Percentiles rank a stretch among this genome's conserved stretches.
phyloP scores from a whole-genome alignment of 2,888 invertebrate species.

The Apomyelois bistriatella region DNA sequence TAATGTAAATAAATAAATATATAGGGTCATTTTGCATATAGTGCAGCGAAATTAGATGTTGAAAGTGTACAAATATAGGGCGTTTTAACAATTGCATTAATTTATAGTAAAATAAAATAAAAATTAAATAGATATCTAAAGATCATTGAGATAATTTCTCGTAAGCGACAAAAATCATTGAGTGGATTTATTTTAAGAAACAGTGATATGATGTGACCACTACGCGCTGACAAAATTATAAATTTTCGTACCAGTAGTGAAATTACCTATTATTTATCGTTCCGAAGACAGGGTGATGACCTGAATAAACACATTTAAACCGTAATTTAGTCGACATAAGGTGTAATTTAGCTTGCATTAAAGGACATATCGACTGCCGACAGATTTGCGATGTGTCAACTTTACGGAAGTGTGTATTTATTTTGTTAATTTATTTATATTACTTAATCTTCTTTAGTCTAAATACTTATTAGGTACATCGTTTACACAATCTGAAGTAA shows the following conservation, averaged over 20 bases:
- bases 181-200: too few relatives aligned
- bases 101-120: too few relatives aligned
- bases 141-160: too few relatives aligned
- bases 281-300: conserved; percentile 14
- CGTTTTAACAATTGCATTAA: too few relatives aligned
- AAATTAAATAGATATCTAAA: too few relatives aligned
- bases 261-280: conserved; percentile 18
- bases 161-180: too few relatives aligned
- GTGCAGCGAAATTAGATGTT: too few relatives aligned
- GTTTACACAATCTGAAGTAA: too few relatives aligned
- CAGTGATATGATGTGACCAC: neutral
- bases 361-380: conserved; percentile 13
- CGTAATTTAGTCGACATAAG: conserved; percentile 20
- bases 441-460: neutral
- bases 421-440: neutral
- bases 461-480: neutral
- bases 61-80: too few relatives aligned
- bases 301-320: conserved; percentile 19
- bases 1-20: too few relatives aligned
- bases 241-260: conserved; percentile 14
- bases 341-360: conserved; percentile 20
- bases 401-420: conserved; percentile 3
- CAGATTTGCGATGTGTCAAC: conserved; percentile 20
- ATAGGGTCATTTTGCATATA: too few relatives aligned
- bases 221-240: neutral